Conservation (phyloP, 2,113 vertebrate genomes). For the Sardina pilchardus region DNA sequence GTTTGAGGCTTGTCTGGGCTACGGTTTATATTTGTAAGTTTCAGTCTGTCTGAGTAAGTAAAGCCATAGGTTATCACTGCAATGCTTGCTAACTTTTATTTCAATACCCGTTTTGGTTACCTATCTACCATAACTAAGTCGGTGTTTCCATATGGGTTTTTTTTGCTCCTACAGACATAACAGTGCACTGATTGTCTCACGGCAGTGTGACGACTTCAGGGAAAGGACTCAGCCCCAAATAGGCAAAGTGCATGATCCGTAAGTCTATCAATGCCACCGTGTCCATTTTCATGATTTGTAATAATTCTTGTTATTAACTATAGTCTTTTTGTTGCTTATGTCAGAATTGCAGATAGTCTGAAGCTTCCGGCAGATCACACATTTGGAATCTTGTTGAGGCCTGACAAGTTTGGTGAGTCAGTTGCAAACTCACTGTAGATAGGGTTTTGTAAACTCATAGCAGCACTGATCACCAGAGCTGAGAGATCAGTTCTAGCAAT, state of each 20-base stretch:
- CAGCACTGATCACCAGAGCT: no score
- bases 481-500: no score
- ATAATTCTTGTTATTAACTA: not conserved
- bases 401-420: constrained; percentile 57
- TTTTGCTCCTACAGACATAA: constrained; percentile 69
- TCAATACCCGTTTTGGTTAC: no score
- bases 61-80: no score
- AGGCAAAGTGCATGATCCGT: constrained; percentile 72
- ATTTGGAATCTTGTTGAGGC: constrained; percentile 51
- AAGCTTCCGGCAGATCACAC: constrained; percentile 54
- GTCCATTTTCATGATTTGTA: not conserved
- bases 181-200: constrained; percentile 67
- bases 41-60: no score
- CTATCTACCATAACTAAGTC: not conserved
- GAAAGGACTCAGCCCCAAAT: constrained; percentile 72
- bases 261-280: constrained; percentile 51
- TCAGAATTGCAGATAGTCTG: constrained; percentile 54
- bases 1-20: no score
- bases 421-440: not conserved
- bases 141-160: not conserved
- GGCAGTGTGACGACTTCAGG: constrained; percentile 75
- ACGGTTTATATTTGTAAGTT: no score
- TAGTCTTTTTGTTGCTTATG: constrained; percentile 18
- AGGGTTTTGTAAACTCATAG: not conserved
- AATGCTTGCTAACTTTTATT: no score